Conservation (phyloP, 2,113 vertebrate species). For the Manacus vitellinus region DNA sequence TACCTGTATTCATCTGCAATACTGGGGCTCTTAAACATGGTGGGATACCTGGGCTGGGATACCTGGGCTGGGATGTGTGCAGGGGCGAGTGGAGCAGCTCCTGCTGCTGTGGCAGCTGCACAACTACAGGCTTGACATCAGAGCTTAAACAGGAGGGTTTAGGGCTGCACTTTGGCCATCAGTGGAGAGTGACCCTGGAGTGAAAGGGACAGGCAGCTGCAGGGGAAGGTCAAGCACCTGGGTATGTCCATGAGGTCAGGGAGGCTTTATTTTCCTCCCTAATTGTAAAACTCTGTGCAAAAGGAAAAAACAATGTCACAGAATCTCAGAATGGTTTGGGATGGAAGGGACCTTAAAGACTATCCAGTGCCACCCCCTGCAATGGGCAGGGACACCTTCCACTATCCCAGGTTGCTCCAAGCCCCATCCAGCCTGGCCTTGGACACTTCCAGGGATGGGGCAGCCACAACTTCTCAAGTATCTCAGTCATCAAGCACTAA, state of each 20-base stretch:
- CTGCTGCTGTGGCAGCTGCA: not conserved
- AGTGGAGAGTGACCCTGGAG: not conserved
- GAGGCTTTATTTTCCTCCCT: not conserved
- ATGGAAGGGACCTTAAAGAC: not conserved
- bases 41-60: too few species aligned
- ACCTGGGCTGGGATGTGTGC: too few species aligned
- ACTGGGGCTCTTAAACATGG: not conserved
- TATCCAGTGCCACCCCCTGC: too few species aligned
- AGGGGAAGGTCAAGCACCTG: not conserved
- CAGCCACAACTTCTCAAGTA: not conserved
- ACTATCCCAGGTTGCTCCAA: not conserved
- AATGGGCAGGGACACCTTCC: not conserved
- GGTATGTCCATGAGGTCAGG: not conserved
- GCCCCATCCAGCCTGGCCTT: not conserved
- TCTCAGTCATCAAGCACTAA: not conserved
- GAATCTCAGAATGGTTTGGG: not conserved
- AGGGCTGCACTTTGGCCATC: not conserved
- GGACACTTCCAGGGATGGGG: not conserved
- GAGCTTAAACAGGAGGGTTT: not conserved
- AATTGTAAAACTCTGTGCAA: not conserved
- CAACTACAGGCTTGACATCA: fast-evolving
- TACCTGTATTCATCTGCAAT: not conserved
- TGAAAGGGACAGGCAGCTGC: not conserved
- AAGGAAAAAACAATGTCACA: not conserved
- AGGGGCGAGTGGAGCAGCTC: too few species aligned